Conservation (phyloP, 2,797 vertebrate genomes). For the Spatula versicolor region DNA sequence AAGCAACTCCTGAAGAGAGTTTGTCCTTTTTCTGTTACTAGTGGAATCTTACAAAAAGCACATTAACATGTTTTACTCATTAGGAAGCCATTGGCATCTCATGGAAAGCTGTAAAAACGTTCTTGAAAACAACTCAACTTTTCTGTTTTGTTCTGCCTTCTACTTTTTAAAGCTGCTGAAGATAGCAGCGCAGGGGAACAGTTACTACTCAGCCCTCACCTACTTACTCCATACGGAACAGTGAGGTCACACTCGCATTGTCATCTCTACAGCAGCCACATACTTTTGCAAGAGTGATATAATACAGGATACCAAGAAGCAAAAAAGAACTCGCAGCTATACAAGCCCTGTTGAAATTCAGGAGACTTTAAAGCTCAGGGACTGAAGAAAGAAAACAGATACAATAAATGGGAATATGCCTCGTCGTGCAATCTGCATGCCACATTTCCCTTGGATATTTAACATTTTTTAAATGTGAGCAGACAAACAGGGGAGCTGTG, state of each 20-base stretch:
- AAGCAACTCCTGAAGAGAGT: neutral
- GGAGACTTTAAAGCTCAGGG: neutral
- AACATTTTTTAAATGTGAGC: neutral
- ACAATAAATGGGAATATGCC: neutral
- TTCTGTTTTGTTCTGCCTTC: neutral
- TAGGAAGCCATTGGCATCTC: neutral
- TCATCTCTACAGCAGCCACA: neutral
- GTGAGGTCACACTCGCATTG: neutral
- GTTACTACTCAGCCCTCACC: constrained; percentile 28
- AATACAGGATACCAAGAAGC: neutral
- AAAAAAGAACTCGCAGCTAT: neutral
- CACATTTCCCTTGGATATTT: neutral
- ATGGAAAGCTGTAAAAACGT: constrained; percentile 19
- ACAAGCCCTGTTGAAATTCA: neutral
- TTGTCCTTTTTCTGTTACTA: neutral
- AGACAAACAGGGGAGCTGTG: neutral
- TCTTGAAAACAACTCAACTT: constrained; percentile 30
- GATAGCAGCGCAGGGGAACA: constrained; percentile 13
- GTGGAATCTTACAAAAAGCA: constrained; percentile 30
- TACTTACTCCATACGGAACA: neutral
- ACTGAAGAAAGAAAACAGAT: neutral
- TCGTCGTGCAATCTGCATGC: neutral
- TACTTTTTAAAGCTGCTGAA: neutral
- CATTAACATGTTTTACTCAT: constrained; percentile 42
- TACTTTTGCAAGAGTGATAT: neutral